Evolutionary conservation across 2,888 invertebrate species (phyloP).

Genomic region (Chironomus riparius): DNA sequence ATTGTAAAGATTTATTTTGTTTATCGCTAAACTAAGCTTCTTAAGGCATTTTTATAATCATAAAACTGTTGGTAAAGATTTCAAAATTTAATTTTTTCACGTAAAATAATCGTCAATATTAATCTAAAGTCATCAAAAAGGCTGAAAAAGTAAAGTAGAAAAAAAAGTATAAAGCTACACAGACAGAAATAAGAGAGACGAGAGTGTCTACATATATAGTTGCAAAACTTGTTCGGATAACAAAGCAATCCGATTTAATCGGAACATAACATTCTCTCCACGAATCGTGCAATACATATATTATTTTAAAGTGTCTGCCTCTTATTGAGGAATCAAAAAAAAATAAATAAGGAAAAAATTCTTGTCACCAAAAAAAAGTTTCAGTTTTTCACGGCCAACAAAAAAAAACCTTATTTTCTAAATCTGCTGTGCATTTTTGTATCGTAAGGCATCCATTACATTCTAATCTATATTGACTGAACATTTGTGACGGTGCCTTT

Average conservation of each 20-base stretch:
- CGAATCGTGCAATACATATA: background rate
- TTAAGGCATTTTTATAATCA: background rate
- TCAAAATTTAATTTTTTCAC: background rate
- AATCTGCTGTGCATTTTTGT: background rate
- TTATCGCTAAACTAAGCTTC: background rate
- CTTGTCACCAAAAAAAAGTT: background rate
- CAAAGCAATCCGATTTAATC: background rate
- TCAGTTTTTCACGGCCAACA: slow-evolving; percentile 12
- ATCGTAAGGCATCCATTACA: slow-evolving; percentile 11
- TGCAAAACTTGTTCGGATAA: background rate
- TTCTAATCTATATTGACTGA: slow-evolving; percentile 5
- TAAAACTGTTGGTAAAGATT: background rate
- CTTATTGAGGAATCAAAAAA: background rate
- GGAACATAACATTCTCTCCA: background rate
- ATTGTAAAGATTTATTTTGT: background rate
- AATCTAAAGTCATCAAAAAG: background rate
- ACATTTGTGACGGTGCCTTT: slow-evolving; percentile 12
- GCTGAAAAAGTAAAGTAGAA: background rate
- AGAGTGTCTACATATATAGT: background rate
- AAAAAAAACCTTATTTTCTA: background rate
- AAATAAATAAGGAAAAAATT: background rate
- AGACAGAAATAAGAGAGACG: too few relatives aligned
- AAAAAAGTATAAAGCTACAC: background rate
- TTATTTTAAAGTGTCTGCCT: slow-evolving; percentile 20
- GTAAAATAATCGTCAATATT: background rate